phyloP scores from a whole-genome alignment of 2,888 invertebrate species.

The Campoplex nolae region DNA sequence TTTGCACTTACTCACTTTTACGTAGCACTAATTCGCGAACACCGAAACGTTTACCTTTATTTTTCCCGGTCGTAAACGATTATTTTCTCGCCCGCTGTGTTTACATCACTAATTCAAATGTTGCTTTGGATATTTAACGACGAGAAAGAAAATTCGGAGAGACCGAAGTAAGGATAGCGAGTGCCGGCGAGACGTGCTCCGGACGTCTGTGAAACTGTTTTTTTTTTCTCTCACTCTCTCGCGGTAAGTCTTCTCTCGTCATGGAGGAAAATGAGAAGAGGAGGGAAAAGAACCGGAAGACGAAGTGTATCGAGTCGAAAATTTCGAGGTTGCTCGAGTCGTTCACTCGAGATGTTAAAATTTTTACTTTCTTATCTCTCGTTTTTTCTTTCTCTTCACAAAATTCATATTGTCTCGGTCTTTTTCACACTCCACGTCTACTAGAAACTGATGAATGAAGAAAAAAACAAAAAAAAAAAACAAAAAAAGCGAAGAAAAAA shows the following conservation, averaged over 20 bases:
- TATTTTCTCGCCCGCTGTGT: background rate
- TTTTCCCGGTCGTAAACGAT: background rate
- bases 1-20: background rate
- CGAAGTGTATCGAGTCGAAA: conserved; percentile 33
- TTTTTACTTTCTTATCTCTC: conserved; percentile 16
- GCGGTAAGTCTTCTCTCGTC: background rate
- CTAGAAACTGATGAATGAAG: background rate
- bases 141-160: background rate
- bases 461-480: conserved; percentile 1
- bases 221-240: background rate
- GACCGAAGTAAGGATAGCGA: conserved; percentile 9
- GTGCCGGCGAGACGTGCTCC: conserved; percentile 62
- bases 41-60: background rate
- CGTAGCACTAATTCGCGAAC: background rate
- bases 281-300: conserved; percentile 37
- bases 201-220: conserved; percentile 58
- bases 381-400: conserved; percentile 35
- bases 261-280: conserved; percentile 36
- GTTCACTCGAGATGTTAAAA: conserved; percentile 12
- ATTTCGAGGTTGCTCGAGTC: conserved; percentile 13
- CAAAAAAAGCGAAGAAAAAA: conserved; percentile 1
- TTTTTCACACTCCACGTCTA: conserved; percentile 34
- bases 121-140: background rate
- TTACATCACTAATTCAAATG: background rate
- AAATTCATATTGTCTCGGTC: conserved; percentile 29